These are phyloP conservation scores for Rhopalosiphum padi DNA, from an alignment of 1,140 invertebrate species.

Conservation along the genomic window DNA sequence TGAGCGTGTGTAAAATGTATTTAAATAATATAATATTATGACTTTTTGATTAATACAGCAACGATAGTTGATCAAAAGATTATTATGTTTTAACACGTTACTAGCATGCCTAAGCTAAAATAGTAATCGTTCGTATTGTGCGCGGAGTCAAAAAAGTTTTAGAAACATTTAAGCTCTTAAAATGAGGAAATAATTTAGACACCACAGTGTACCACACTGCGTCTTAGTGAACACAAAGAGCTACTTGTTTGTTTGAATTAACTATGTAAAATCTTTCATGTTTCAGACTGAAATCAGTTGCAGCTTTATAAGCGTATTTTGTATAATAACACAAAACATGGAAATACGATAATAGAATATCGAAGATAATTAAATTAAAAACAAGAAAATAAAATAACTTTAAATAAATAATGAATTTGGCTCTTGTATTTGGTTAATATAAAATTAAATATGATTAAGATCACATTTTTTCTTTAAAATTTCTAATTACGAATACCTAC, in stretches of 20 bases:
- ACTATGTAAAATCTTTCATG: not conserved
- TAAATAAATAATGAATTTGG: not conserved
- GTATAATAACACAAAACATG: too few species aligned
- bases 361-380: not conserved
- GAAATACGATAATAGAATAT: not conserved
- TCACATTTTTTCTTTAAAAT: not conserved
- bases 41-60: not conserved
- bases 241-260: not conserved
- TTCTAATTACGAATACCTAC: not conserved
- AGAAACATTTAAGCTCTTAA: not conserved
- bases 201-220: not conserved
- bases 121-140: not conserved
- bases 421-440: not conserved
- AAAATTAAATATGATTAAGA: not conserved
- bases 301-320: too few species aligned
- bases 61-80: not conserved
- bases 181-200: not conserved
- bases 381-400: not conserved
- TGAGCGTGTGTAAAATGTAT: not conserved
- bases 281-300: not conserved
- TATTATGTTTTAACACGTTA: not conserved
- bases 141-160: not conserved
- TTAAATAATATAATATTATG: not conserved
- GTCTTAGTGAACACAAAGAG: not conserved
- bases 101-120: not conserved